Conservation (phyloP, 2,888 invertebrate species). For the Phanerotoma sp. region DNA sequence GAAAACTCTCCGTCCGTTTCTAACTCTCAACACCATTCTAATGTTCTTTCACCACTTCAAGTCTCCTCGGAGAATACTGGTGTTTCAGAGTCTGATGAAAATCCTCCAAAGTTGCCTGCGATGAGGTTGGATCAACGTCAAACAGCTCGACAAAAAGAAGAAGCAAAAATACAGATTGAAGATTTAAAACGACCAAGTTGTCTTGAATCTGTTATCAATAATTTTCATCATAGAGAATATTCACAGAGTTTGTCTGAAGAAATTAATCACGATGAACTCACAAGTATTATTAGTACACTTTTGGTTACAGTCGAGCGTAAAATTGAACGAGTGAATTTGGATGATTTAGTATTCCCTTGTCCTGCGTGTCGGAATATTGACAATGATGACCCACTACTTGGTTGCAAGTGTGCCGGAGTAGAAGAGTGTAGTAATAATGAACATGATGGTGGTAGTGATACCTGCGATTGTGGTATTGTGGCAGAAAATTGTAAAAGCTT, state of each 20-base stretch:
- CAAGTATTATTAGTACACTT: constrained; percentile 66
- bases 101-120: constrained; percentile 15
- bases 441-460: constrained; percentile 37
- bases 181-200: constrained; percentile 50
- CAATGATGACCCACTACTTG: constrained; percentile 53
- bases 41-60: constrained; percentile 22
- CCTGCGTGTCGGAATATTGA: constrained; percentile 57
- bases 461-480: constrained; percentile 44
- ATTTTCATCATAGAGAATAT: neutral
- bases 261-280: constrained; percentile 61
- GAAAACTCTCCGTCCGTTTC: constrained; percentile 4
- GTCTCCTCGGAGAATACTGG: constrained; percentile 9
- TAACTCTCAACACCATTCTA: constrained; percentile 21
- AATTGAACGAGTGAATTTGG: constrained; percentile 68
- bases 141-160: constrained; percentile 29
- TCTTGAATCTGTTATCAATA: constrained; percentile 42
- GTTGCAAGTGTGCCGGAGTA: constrained; percentile 50
- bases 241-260: constrained; percentile 39
- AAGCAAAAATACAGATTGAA: constrained; percentile 40
- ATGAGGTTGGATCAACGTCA: constrained; percentile 26
- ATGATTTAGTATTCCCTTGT: constrained; percentile 67
- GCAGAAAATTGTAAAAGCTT: constrained; percentile 59
- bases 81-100: constrained; percentile 7
- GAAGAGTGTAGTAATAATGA: constrained; percentile 46
- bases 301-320: constrained; percentile 70